Percentiles rank a stretch among this genome's conserved stretches.
phyloP scores from a whole-genome alignment of 2,888 invertebrate genomes.

The Diloba caeruleocephala region DNA sequence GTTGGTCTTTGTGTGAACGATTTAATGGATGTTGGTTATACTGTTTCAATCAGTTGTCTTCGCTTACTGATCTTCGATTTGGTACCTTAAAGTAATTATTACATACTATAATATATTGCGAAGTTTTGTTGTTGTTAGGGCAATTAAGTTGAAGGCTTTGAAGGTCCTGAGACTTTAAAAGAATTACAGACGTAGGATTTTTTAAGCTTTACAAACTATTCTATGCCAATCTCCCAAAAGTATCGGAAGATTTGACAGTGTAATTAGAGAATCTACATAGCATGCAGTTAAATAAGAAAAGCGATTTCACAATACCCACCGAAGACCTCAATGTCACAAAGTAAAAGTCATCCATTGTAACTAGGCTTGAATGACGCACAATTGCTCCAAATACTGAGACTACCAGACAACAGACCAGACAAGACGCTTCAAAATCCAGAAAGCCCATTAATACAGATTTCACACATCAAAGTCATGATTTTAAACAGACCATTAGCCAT shows the following conservation, averaged over 20 bases:
- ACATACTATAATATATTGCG: neutral
- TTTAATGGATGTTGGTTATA: slow-evolving; percentile 51
- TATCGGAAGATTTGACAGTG: slow-evolving; percentile 2
- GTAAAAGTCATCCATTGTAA: slow-evolving; percentile 30
- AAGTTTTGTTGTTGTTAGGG: slow-evolving; percentile 4
- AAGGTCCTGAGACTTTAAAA: slow-evolving; percentile 1
- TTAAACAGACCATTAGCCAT: slow-evolving; percentile 36
- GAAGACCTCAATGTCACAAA: slow-evolving; percentile 26
- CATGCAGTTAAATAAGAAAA: slow-evolving; percentile 17
- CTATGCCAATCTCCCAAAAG: slow-evolving; percentile 4
- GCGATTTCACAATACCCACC: slow-evolving; percentile 21
- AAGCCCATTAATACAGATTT: slow-evolving; percentile 39
- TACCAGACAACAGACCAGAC: slow-evolving; percentile 27
- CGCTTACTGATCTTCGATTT: slow-evolving; percentile 36
- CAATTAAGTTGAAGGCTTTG: neutral
- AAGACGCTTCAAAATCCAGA: slow-evolving; percentile 29
- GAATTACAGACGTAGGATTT: neutral
- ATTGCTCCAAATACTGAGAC: slow-evolving; percentile 30
- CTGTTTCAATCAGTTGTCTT: slow-evolving; percentile 48
- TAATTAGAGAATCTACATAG: slow-evolving; percentile 15
- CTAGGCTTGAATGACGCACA: slow-evolving; percentile 21
- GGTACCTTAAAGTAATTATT: slow-evolving; percentile 17
- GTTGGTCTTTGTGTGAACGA: slow-evolving; percentile 47
- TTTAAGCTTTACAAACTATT: neutral
- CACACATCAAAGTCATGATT: slow-evolving; percentile 49